Evolutionary conservation across 2,888 invertebrate species (phyloP), one percentile per base, ranked within the genome.

Genomic region (Dynastes grantii): DNA sequence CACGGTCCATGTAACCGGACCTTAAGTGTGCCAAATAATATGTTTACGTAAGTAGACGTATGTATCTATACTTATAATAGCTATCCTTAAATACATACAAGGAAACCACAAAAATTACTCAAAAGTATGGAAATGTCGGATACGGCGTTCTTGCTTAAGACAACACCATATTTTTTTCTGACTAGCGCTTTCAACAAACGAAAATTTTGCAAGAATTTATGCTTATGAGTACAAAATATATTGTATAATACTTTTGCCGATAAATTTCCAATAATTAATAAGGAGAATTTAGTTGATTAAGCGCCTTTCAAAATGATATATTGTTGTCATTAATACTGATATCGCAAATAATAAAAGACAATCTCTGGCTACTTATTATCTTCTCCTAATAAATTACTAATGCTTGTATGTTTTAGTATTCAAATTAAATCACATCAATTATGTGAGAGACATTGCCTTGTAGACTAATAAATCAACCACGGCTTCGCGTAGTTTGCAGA

Each of bases 381-480:
- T 45, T 58, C 58, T 2, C 58, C 61, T 73, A 73, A 73, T 73
- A 73, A 73, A 58, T 73, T 73, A 73, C 73, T 73, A 73, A 73
- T 61, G 73, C 73, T 73, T 73, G 73, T 73, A 73, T 73, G 61
- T 73, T 73, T 61, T 73, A 61, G 40, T 45, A 73, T 61, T 55
- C 61, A 73, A 58, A 73, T 73, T 73, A 16, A 73, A 73, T 58
- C 73, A 58, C 71, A 73, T 73, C 45, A 37, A 73, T 73, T 73
- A 73, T 40, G 27, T 58, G 73, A 73, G 40, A 61, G 61, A 61
- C 73, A 37, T 73, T 73, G 61, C 73, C 73, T 73, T 22, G 37
- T 73, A 73, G 61, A 73, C 58, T 73, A 73, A 73, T 73, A 73
- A 73, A 73, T 73, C 73, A 73, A 73, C 55, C 71, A 55, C 71